Percentiles rank a stretch among this genome's conserved stretches.
These are phyloP conservation scores for Propithecus perrieri DNA, from an alignment of 2,797 vertebrate species.

Conservation along the genomic window DNA sequence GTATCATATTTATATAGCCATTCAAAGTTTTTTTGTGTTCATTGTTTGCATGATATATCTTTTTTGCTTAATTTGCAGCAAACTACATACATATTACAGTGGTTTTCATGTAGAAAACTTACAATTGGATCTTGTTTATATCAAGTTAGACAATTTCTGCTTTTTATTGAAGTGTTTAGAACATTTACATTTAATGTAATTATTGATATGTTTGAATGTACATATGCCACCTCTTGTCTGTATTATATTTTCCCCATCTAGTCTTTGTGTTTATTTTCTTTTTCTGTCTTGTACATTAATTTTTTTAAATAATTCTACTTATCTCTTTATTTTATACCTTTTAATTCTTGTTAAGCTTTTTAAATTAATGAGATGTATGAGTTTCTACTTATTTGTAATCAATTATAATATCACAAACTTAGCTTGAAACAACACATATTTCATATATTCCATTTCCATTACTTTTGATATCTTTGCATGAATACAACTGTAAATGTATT, in stretches of 20 bases:
- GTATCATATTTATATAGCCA: background rate
- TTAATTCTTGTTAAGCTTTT: background rate
- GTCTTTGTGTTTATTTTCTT: background rate
- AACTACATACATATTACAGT: background rate
- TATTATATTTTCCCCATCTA: background rate
- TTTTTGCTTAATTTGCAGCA: background rate
- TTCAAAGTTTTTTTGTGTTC: background rate
- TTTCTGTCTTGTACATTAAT: background rate
- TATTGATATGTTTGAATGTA: background rate
- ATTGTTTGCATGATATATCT: background rate
- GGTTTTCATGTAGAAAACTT: background rate
- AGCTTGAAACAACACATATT: background rate
- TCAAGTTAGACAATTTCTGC: background rate
- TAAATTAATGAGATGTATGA: background rate
- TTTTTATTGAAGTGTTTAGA: background rate
- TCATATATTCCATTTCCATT: background rate
- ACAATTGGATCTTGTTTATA: background rate
- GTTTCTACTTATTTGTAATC: background rate
- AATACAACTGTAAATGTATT: background rate
- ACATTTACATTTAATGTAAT: background rate
- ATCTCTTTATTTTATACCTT: background rate
- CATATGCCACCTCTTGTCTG: background rate
- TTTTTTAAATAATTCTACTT: background rate
- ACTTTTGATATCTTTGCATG: background rate
- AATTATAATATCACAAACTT: background rate